These are phyloP conservation scores for Neopipo cinnamomea DNA, from an alignment of 2,113 vertebrate genomes.

Conservation along the genomic window DNA sequence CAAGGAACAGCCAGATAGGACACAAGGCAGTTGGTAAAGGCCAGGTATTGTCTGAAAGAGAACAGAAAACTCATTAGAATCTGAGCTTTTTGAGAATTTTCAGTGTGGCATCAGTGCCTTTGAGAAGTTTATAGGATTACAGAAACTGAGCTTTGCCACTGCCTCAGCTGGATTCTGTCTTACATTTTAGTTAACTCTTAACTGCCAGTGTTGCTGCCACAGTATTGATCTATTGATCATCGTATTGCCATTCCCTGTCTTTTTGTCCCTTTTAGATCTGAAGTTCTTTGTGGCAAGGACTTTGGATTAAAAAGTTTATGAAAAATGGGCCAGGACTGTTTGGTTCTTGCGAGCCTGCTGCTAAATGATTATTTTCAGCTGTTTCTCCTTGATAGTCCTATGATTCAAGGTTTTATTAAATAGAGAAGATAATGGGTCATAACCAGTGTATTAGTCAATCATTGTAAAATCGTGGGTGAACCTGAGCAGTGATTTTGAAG, in stretches of 20 bases:
- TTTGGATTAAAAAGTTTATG: neutral
- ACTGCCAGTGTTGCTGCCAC: neutral
- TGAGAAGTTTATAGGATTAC: neutral
- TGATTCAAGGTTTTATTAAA: neutral
- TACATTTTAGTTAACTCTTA: neutral
- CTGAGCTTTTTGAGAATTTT: neutral
- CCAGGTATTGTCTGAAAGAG: constrained; percentile 89
- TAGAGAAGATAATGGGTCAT: neutral
- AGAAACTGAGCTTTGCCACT: neutral
- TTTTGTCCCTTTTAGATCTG: neutral
- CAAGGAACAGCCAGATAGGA: constrained; percentile 96
- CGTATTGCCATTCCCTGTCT: neutral
- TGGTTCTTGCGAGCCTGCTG: neutral
- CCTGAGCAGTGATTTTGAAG: neutral
- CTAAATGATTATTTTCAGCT: neutral
- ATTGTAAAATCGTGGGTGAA: neutral
- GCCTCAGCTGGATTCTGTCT: neutral
- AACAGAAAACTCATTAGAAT: constrained; percentile 41
- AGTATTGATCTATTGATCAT: neutral
- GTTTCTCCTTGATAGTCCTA: neutral
- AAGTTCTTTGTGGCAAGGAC: neutral
- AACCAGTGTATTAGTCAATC: neutral
- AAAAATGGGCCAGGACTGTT: neutral
- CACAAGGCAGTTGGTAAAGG: constrained; percentile 89
- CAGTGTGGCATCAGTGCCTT: neutral